Evolutionary conservation across 2,797 vertebrate genomes (phyloP).

Genomic region (Myripristis murdjan): DNA sequence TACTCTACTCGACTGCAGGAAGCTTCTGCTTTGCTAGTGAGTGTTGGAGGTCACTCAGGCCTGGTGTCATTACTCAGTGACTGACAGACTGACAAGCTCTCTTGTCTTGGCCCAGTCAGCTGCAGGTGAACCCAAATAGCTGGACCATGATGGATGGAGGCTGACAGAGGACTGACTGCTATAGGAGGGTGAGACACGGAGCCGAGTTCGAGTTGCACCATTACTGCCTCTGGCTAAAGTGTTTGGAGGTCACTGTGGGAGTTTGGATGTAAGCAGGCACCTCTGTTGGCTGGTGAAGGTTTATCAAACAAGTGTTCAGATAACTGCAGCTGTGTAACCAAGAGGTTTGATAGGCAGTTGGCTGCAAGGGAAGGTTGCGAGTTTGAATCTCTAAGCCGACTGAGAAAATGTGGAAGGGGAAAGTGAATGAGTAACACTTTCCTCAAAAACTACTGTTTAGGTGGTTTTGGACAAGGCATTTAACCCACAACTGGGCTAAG

Average conservation of each 20-base stretch:
- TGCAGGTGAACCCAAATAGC: slow-evolving; percentile 85
- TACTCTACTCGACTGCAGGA: slow-evolving; percentile 10
- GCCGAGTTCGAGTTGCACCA: slow-evolving; percentile 46
- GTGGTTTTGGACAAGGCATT: slow-evolving; percentile 13
- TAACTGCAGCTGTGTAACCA: slow-evolving; percentile 21
- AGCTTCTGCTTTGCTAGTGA: slow-evolving; percentile 46
- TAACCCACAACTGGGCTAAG: slow-evolving; percentile 6
- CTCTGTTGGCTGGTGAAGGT: slow-evolving; percentile 41
- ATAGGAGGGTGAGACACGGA: slow-evolving; percentile 76
- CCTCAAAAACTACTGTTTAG: neutral
- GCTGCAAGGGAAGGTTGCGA: slow-evolving; percentile 11
- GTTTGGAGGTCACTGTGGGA: slow-evolving; percentile 66
- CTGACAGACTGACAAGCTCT: slow-evolving; percentile 83
- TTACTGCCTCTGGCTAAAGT: slow-evolving; percentile 42
- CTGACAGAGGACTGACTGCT: slow-evolving; percentile 85
- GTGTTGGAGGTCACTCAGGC: slow-evolving; percentile 68
- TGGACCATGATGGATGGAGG: slow-evolving; percentile 88
- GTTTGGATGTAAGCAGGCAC: slow-evolving; percentile 55
- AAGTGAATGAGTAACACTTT: slow-evolving; percentile 34
- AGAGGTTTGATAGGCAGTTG: slow-evolving; percentile 29
- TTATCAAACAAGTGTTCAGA: slow-evolving; percentile 44
- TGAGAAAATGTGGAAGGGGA: slow-evolving; percentile 8
- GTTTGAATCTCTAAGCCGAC: slow-evolving; percentile 28
- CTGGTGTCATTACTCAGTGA: slow-evolving; percentile 79
- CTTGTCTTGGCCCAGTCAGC: slow-evolving; percentile 88